Percentiles rank a stretch among this genome's conserved stretches.
Conservation (phyloP, 2,888 invertebrate species). For the Eutolmus rufibarbis region DNA sequence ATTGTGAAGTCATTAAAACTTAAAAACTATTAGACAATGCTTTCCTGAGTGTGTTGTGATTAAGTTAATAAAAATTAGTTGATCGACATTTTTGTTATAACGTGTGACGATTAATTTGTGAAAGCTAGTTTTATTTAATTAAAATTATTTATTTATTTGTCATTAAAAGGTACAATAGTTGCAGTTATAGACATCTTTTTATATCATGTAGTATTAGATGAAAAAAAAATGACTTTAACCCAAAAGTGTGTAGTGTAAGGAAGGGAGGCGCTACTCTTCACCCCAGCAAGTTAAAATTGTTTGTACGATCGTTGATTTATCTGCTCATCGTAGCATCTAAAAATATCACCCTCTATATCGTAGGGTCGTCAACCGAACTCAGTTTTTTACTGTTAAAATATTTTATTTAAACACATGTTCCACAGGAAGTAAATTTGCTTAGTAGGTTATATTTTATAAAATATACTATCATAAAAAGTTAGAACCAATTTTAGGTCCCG, state of each 20-base stretch:
- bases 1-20: neutral
- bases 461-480: neutral
- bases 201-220: neutral
- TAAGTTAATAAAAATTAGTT: neutral
- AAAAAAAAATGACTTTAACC: neutral
- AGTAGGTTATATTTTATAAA: neutral
- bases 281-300: conserved; percentile 5
- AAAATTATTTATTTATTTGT: neutral
- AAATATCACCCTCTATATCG: conserved; percentile 17
- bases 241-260: neutral
- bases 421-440: neutral
- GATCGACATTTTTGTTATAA: no score
- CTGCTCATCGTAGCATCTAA: conserved; percentile 15
- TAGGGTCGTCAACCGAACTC: conserved; percentile 31
- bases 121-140: neutral
- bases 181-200: neutral
- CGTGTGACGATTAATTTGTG: neutral
- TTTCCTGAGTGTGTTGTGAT: neutral
- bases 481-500: neutral
- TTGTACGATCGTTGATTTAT: conserved; percentile 28
- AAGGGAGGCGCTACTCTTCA: neutral
- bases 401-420: neutral
- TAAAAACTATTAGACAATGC: neutral
- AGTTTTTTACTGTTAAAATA: neutral
- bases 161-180: neutral